Conservation (phyloP, 2,888 invertebrate genomes). For the Netelia virgata region DNA sequence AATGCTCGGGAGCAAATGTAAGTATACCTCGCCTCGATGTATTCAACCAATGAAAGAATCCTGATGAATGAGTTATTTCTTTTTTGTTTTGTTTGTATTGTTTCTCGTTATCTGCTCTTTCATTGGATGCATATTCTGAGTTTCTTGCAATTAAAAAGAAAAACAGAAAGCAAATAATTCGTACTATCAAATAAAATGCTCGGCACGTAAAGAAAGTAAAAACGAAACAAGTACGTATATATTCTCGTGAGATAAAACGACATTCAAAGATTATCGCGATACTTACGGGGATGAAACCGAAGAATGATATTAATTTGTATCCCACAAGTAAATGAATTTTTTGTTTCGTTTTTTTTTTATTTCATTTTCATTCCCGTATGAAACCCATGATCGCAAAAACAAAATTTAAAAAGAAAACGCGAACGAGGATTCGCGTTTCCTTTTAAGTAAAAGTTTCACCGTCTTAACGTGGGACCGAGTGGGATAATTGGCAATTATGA, state of each 20-base stretch:
- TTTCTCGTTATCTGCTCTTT: constrained; percentile 29
- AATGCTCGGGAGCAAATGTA: constrained; percentile 70
- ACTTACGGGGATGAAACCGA: constrained; percentile 15
- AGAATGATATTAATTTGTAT: constrained; percentile 10
- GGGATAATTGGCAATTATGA: constrained; percentile 42
- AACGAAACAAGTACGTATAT: constrained; percentile 17
- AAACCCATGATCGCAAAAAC: constrained; percentile 6
- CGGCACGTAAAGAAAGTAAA: constrained; percentile 55
- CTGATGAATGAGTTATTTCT: constrained; percentile 36
- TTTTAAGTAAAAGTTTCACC: constrained; percentile 28
- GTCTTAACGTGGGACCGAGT: not conserved
- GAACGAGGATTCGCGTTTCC: constrained; percentile 33
- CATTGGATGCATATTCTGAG: constrained; percentile 50
- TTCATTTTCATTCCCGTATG: not conserved
- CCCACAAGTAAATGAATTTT: not conserved
- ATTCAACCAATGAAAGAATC: constrained; percentile 66
- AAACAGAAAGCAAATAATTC: constrained; percentile 19
- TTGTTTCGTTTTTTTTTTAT: constrained; percentile 13
- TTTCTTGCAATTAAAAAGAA: constrained; percentile 39
- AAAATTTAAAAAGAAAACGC: constrained; percentile 13
- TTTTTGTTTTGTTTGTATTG: constrained; percentile 13
- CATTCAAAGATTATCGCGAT: constrained; percentile 26
- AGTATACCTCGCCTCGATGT: constrained; percentile 66
- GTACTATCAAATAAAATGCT: constrained; percentile 32
- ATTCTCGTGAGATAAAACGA: constrained; percentile 21